Percentiles rank a stretch among this genome's conserved stretches.
These are phyloP conservation scores for Lemur catta DNA, from an alignment of 2,797 vertebrate species.

Conservation along the genomic window DNA sequence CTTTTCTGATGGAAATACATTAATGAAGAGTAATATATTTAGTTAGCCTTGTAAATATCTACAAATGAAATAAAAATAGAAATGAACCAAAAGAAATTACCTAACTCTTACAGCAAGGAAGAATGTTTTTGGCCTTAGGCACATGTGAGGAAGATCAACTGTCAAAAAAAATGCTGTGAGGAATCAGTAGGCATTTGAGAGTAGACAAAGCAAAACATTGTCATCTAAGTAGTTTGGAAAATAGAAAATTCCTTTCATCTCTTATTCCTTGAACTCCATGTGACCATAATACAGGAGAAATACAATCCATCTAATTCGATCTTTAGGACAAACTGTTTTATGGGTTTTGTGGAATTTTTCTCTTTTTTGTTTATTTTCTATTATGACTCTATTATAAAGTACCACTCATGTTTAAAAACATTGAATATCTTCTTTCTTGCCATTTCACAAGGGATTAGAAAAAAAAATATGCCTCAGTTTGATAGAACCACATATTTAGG, in stretches of 20 bases:
- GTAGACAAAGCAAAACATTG: not conserved
- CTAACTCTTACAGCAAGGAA: not conserved
- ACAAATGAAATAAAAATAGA: not conserved
- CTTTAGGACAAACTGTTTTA: not conserved
- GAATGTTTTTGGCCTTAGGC: not conserved
- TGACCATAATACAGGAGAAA: not conserved
- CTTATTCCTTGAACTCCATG: not conserved
- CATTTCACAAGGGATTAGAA: not conserved
- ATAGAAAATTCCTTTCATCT: not conserved
- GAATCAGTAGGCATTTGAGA: not conserved
- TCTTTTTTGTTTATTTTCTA: not conserved
- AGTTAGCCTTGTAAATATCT: not conserved
- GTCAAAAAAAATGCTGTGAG: not conserved
- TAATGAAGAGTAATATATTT: not conserved
- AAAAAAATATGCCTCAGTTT: not conserved
- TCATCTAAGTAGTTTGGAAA: not conserved
- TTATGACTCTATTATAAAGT: not conserved
- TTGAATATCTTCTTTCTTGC: not conserved
- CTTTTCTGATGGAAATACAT: conserved; percentile 23
- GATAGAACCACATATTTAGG: not conserved
- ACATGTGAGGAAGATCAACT: not conserved
- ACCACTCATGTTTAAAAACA: not conserved
- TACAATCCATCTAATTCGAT: not conserved
- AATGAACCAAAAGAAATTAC: not conserved
- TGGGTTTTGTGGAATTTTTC: not conserved